Conservation (phyloP, 2,113 vertebrate genomes). For the Oenanthe oenanthe region DNA sequence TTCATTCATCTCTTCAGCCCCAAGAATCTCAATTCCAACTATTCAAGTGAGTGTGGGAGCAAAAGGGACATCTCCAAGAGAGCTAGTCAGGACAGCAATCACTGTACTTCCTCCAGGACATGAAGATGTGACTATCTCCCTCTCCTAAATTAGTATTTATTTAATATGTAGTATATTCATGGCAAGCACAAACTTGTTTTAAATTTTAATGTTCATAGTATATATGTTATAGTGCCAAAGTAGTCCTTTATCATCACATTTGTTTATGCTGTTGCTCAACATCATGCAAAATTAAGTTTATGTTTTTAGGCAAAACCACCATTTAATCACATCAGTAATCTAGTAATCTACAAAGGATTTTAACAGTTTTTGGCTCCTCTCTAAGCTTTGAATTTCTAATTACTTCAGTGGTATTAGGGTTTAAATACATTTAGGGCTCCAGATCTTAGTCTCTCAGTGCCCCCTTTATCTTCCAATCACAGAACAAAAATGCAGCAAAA, state of each 20-base stretch:
- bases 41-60: neutral
- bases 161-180: neutral
- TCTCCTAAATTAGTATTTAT: neutral
- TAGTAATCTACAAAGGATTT: neutral
- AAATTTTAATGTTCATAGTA: neutral
- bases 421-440: neutral
- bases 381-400: neutral
- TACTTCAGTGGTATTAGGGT: neutral
- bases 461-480: neutral
- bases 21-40: neutral
- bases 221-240: neutral
- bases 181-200: neutral
- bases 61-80: neutral
- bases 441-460: neutral
- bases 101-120: neutral
- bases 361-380: rapidly evolving
- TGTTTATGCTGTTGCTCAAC: neutral
- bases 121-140: neutral
- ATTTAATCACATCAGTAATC: neutral
- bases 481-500: neutral
- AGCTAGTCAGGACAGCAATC: neutral
- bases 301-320: neutral
- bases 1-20: neutral
- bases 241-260: neutral
- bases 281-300: neutral